Evolutionary conservation across 2,888 invertebrate genomes (phyloP).

Genomic region (Panzeria rudis): DNA sequence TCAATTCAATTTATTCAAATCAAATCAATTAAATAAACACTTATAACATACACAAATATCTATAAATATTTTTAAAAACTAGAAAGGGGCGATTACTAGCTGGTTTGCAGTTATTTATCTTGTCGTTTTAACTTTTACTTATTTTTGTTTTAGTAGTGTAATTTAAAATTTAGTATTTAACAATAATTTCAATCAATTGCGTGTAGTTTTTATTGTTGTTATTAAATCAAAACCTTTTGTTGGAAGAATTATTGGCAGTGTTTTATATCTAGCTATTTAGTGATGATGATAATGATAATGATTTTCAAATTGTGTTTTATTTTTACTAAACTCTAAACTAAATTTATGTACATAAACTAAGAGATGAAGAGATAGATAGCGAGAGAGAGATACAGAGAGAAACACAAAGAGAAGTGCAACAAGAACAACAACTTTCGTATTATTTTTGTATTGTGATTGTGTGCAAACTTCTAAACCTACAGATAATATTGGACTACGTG

Average conservation of each 20-base stretch:
- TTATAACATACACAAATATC: conserved; percentile 62
- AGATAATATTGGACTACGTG: too few species aligned
- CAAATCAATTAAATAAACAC: conserved; percentile 37
- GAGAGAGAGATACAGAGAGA: background rate
- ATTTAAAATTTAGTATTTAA: conserved; percentile 25
- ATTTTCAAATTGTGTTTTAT: conserved; percentile 1
- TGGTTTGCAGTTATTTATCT: conserved; percentile 70
- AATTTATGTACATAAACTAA: conserved; percentile 12
- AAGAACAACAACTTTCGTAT: conserved; percentile 29
- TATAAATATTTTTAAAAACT: conserved; percentile 59
- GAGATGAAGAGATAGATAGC: conserved; percentile 6
- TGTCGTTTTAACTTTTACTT: conserved; percentile 8
- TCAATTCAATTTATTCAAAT: conserved; percentile 39
- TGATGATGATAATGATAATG: conserved; percentile 11
- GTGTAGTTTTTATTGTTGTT: conserved; percentile 58
- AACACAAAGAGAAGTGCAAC: conserved; percentile 25
- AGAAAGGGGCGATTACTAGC: conserved; percentile 75
- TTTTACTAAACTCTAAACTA: conserved; percentile 36
- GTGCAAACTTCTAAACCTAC: conserved; percentile 40
- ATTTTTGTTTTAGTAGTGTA: conserved; percentile 20
- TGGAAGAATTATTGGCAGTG: conserved; percentile 48
- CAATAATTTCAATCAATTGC: conserved; percentile 40
- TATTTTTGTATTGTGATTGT: background rate
- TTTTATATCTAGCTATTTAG: conserved; percentile 20
- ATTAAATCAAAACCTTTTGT: conserved; percentile 74